These are phyloP conservation scores for Cryptophagus acutangulus DNA, from an alignment of 2,888 invertebrate species.

Conservation along the genomic window DNA sequence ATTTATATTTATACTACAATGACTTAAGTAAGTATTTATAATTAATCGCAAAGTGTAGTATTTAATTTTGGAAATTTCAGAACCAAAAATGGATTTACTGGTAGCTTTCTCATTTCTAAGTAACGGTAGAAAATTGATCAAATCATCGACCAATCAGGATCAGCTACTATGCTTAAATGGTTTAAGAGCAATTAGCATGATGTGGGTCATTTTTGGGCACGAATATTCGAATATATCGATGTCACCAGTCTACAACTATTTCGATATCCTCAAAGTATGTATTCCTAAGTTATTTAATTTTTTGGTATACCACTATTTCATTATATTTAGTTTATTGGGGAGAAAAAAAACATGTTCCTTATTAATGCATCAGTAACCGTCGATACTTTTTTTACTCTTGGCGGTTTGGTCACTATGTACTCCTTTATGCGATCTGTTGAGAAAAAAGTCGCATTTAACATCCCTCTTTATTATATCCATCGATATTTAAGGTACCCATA, in stretches of 20 bases:
- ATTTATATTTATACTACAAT: conserved; percentile 2
- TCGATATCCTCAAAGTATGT: not conserved
- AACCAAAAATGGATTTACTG: conserved; percentile 7
- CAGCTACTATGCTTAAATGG: conserved; percentile 46
- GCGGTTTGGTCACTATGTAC: conserved; percentile 54
- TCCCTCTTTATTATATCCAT: conserved; percentile 29
- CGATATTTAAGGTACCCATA: conserved; percentile 10
- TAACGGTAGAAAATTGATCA: conserved; percentile 17
- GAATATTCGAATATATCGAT: conserved; percentile 30
- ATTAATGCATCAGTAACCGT: conserved; percentile 52
- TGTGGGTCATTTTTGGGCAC: conserved; percentile 40
- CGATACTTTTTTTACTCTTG: conserved; percentile 59
- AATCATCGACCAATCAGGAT: conserved; percentile 2
- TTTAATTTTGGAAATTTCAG: conserved; percentile 7
- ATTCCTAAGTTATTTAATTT: not conserved
- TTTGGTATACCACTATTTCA: not conserved
- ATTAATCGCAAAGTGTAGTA: not conserved
- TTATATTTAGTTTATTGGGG: not conserved
- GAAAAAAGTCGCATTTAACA: conserved; percentile 35
- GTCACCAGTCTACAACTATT: conserved; percentile 9
- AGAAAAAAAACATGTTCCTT: conserved; percentile 15
- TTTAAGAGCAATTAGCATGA: conserved; percentile 38
- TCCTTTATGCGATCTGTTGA: conserved; percentile 36
- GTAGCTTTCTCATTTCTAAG: conserved; percentile 14
- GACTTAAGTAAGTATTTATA: conserved; percentile 3